Conservation (phyloP, 2,888 invertebrate species). For the Protophormia terraenovae region DNA sequence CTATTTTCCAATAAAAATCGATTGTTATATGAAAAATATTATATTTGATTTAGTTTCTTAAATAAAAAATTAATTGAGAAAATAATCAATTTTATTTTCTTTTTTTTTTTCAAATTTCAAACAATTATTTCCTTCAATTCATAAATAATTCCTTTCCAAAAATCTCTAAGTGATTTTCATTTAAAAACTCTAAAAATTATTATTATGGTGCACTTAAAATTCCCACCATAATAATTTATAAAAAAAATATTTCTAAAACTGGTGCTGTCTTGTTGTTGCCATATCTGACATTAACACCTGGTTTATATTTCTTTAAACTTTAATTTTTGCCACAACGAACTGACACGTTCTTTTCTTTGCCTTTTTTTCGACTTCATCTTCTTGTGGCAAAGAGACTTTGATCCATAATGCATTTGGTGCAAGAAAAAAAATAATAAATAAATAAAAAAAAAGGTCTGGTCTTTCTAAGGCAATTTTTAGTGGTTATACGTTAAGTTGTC, state of each 20-base stretch:
- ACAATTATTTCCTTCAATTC: background rate
- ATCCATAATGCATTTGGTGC: too few species aligned
- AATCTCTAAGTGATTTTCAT: background rate
- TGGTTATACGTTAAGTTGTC: background rate
- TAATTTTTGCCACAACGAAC: conserved; percentile 60
- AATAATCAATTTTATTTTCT: too few species aligned
- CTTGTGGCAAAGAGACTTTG: background rate
- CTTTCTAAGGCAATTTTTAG: background rate
- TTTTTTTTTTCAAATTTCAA: too few species aligned
- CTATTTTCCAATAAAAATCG: too few species aligned
- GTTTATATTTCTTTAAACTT: conserved; percentile 3
- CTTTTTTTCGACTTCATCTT: background rate
- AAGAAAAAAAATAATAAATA: background rate
- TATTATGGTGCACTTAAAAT: background rate
- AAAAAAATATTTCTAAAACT: too few species aligned
- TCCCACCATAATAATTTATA: conserved; percentile 7
- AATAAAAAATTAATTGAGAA: too few species aligned
- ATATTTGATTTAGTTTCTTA: too few species aligned
- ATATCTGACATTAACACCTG: conserved; percentile 32
- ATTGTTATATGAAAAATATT: too few species aligned
- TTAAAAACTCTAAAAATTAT: background rate
- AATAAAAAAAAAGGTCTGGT: background rate
- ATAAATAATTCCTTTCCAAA: background rate
- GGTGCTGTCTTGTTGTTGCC: conserved; percentile 5
- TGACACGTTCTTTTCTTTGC: conserved; percentile 69